Percentiles rank a stretch among this genome's conserved stretches.
Conservation (phyloP, 2,113 vertebrate species). For the Planiliza haematocheilus region DNA sequence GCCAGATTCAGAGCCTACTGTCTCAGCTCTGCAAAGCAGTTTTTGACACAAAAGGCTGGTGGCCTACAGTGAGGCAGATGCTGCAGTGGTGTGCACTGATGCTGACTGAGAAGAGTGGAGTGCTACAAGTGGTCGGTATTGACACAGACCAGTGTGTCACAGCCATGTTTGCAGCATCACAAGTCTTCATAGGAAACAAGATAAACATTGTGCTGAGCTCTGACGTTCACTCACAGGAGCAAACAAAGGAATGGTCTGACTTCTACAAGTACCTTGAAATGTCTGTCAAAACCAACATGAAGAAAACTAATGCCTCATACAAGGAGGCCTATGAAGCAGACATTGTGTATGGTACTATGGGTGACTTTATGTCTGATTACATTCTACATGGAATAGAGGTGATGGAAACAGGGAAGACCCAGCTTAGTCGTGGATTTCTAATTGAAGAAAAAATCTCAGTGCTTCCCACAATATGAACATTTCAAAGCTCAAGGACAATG, state of each 20-base stretch:
- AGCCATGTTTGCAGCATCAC: constrained; percentile 40
- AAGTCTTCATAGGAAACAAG: constrained; percentile 1
- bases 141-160: constrained; percentile 23
- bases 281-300: not conserved
- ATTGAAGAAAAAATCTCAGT: constrained; percentile 7
- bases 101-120: fast-evolving
- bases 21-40: constrained; percentile 40
- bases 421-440: fast-evolving
- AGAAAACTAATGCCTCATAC: not conserved
- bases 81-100: constrained; percentile 29
- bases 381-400: not conserved
- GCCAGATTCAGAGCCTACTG: not conserved
- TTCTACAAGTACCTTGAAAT: constrained; percentile 15
- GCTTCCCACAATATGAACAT: fast-evolving
- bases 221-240: not conserved
- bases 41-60: constrained; percentile 35
- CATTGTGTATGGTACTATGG: constrained; percentile 25
- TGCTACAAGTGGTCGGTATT: not conserved
- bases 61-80: constrained; percentile 41
- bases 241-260: constrained; percentile 29
- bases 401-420: not conserved
- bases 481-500: not conserved
- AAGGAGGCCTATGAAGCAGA: constrained; percentile 25
- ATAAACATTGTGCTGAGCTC: constrained; percentile 21
- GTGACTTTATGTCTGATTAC: constrained; percentile 10